These are phyloP conservation scores for Cygnus atratus DNA, from an alignment of 2,113 vertebrate species.

Conservation along the genomic window DNA sequence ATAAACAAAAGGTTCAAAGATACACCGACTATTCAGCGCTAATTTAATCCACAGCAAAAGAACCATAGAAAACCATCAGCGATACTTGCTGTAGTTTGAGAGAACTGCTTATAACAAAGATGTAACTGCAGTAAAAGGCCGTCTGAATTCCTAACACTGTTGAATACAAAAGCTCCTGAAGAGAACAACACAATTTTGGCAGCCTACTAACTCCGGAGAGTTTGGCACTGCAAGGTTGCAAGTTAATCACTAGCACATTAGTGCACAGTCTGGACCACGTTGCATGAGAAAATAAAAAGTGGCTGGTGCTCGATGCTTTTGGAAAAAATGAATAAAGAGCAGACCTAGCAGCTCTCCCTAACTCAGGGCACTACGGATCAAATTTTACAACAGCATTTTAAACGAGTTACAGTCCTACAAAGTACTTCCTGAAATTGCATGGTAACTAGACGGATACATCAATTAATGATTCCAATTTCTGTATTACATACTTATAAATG, in stretches of 20 bases:
- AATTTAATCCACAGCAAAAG: slow-evolving; percentile 20
- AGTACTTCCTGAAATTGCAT: background rate
- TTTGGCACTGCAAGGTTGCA: slow-evolving; percentile 43
- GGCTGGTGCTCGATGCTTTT: background rate
- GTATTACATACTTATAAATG: background rate
- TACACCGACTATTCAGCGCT: background rate
- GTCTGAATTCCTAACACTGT: background rate
- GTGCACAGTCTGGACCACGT: background rate
- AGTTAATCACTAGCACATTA: slow-evolving; percentile 61
- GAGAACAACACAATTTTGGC: slow-evolving; percentile 36
- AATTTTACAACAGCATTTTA: background rate
- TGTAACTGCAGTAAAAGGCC: slow-evolving; percentile 27
- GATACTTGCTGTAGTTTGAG: slow-evolving; percentile 11
- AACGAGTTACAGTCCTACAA: background rate
- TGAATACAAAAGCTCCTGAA: slow-evolving; percentile 39
- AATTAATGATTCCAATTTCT: background rate
- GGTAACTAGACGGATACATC: background rate
- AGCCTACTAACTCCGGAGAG: background rate
- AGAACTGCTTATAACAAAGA: slow-evolving; percentile 22
- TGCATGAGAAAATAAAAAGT: background rate
- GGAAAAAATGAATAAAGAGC: background rate
- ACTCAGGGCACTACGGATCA: background rate
- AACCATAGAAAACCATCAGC: background rate
- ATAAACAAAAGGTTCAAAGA: background rate
- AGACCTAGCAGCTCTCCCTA: background rate